Base-by-base conservation (phyloP, 2,113 vertebrate species). In the Anseranas semipalmata region DNA sequence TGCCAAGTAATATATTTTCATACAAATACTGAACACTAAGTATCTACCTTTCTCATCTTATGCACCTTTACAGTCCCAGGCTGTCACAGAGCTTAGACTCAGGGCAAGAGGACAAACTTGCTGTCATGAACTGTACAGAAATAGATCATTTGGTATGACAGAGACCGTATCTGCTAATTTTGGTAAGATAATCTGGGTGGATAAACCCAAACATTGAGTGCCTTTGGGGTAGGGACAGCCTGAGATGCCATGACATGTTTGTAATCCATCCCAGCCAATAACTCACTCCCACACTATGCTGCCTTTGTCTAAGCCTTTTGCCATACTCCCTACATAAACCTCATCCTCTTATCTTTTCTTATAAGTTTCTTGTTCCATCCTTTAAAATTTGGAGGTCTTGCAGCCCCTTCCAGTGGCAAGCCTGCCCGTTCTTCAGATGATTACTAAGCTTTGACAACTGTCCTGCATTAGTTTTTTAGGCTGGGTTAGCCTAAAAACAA, bases 211-310 rank as follows among this genome's bases (percentile, higher is more conserved):
- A 68, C 27, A 50, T 3, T 11, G 58, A 75, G n/a, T 13, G n/a
- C 46, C 65, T 10, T 27, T 27, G 27, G 63, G 10, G 24, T 11
- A 4, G 17, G 16, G 5, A 14, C 2, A 7, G 43, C 58, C 48
- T 80, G 65, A 48, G 28, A 82, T 37, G 66, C 16, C 37, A 71
- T 63, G 25, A 62, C 14, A 33, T 4, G 6, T 53, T 19, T 37
- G n/a, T 16, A 81, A 33, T 19, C 48, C 18, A 77, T 25, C 46
- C 35, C 28, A 80, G 67, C 3, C 50, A 53, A 15, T 25, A 83
- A 41, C 8, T 63, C 28, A 9, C 17, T 24, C 45, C 41, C 7
- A 15, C 20, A 19, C 28, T 58, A 65, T 0, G 0, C 5, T 12
- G 17, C 60, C n/a, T 39, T 93, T 85, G 45, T 27, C 5, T 33